Conservation (phyloP, 1,140 invertebrate genomes). For the Drosophila teissieri region DNA sequence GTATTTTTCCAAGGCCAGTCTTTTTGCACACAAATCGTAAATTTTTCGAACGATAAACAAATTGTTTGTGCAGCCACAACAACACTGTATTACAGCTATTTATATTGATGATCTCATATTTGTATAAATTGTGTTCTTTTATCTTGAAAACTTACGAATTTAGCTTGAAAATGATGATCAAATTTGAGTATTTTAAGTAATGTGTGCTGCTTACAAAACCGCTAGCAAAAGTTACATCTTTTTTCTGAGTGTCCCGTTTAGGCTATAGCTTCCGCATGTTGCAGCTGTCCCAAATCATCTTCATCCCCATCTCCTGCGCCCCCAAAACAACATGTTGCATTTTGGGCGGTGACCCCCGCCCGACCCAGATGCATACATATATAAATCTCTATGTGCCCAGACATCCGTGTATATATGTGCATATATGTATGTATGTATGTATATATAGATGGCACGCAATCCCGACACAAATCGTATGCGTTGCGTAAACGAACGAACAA, state of each 20-base stretch:
- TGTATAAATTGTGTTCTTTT: no score
- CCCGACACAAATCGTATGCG: constrained; percentile 52
- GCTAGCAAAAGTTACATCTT: background rate
- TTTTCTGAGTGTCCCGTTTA: constrained; percentile 15
- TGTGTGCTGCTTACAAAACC: background rate
- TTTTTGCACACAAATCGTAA: no score
- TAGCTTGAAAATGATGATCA: background rate
- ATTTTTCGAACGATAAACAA: no score
- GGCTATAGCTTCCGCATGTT: constrained; percentile 32
- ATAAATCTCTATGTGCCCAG: background rate
- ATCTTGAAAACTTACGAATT: background rate
- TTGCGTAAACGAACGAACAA: constrained; percentile 73
- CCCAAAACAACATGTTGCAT: constrained; percentile 52
- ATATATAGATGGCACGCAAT: constrained; percentile 36
- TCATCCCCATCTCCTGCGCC: constrained; percentile 7
- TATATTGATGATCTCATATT: no score
- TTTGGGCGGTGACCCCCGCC: constrained; percentile 54
- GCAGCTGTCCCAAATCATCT: constrained; percentile 50
- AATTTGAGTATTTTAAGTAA: no score
- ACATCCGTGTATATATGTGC: constrained; percentile 16
- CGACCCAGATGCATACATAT: constrained; percentile 42
- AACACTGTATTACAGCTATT: no score
- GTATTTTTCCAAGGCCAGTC: no score
- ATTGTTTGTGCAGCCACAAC: no score
- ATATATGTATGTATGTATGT: background rate